A percentile compares a stretch with the other conserved stretches of the same genome.
Evolutionary conservation across 2,797 vertebrate species (phyloP).

Genomic region (Rhinella marina): DNA sequence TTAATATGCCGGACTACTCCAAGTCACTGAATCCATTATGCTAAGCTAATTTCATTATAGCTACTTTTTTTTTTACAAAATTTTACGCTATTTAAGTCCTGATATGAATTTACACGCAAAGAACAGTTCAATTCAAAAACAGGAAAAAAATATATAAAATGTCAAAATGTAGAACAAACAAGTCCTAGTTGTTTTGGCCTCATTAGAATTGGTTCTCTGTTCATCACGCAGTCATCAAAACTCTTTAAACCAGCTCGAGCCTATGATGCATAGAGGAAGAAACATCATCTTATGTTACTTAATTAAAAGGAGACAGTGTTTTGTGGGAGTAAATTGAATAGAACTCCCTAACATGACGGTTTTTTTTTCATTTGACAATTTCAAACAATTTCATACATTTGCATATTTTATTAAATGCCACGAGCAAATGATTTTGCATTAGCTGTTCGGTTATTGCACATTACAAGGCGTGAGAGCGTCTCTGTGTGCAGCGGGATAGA

Average conservation of each 20-base stretch:
- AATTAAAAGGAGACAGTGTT: constrained; percentile 53
- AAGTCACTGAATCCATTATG: too few species aligned
- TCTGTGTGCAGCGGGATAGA: constrained; percentile 68
- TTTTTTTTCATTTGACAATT: constrained; percentile 69
- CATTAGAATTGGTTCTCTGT: constrained; percentile 18
- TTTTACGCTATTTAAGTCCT: neutral
- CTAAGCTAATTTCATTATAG: neutral
- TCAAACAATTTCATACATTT: constrained; percentile 71
- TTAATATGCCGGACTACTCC: too few species aligned
- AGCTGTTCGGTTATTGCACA: constrained; percentile 63
- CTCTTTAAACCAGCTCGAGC: constrained; percentile 1
- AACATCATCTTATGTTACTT: constrained; percentile 41
- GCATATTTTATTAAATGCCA: constrained; percentile 74
- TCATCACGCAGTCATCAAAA: neutral
- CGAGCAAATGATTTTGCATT: constrained; percentile 70
- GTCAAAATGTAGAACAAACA: constrained; percentile 2
- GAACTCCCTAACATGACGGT: constrained; percentile 66
- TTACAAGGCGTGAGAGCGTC: constrained; percentile 62
- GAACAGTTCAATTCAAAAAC: neutral
- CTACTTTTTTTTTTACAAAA: neutral
- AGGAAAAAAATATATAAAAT: neutral
- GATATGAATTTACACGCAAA: neutral
- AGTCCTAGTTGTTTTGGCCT: constrained; percentile 18
- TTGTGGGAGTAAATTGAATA: constrained; percentile 63
- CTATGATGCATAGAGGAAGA: constrained; percentile 25